Base-by-base conservation (phyloP, 2,888 invertebrate genomes). In the Ischnus inquisitorius region DNA sequence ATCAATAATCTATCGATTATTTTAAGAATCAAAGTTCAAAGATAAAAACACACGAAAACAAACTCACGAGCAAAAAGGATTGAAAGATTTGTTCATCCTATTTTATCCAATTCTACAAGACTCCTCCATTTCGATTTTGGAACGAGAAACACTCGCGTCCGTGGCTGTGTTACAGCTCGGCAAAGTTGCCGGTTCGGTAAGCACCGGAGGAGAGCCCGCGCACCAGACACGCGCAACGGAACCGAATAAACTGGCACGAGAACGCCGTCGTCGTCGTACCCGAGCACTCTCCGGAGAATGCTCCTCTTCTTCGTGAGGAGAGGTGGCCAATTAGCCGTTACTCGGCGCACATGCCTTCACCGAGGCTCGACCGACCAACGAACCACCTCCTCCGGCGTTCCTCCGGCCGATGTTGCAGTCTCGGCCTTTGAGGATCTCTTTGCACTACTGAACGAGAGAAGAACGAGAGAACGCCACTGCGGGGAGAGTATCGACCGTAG, bases 311-410 rank as follows among this genome's bases (percentile, higher is more conserved):
- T 87, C 85, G 86, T 87, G 89, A 88, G 90, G 90, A 91, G 92
- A 92, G 90, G 91, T 92, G 92, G 93, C 90, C 92, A 92, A 93
- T 93, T 93, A 92, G 92, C 93, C 92, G 92, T 92, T 93, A 92
- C 91, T 90, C 89, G 88, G 83, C 82, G 86, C 88, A 86, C 89
- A 88, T 88, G 83, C 72, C 77, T 80, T 80, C 71, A 80, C 77
- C 77, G 62, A 46, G 82, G 51, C 79, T 83, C 81, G 57, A 83
- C 79, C 77, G 71, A 80, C 62, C 83, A 60, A 43, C 71, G 69
- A 83, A 68, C 83, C 83, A 84, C 83, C 80, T 80, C 83, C 77
- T 77, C 60, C 62, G 39, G 16, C 72, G 67, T 84, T 79, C 65
- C 57, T 48, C 72, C 19, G 16, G 39, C 67, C 25, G n/a, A 54